These are phyloP conservation scores for Palythoa heliodiscus DNA, from an alignment of 92 coral and sea anemone species.

Conservation along the genomic window DNA sequence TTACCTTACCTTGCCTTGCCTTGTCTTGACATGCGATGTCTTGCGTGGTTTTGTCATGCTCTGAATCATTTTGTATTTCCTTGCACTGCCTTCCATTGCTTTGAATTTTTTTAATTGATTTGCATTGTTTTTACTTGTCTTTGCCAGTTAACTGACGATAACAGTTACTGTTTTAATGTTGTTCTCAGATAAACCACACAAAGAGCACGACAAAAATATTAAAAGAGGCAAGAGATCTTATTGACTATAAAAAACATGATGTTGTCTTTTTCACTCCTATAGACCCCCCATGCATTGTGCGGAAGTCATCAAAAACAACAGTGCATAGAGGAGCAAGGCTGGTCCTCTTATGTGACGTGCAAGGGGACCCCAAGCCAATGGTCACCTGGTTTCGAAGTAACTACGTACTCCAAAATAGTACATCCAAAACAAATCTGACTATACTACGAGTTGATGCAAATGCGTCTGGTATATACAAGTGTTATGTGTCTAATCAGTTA, in stretches of 20 bases:
- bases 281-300: conserved; percentile 36
- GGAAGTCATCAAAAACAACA: conserved; percentile 25
- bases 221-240: too few relatives aligned
- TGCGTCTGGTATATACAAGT: conserved; percentile 17
- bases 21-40: not conserved
- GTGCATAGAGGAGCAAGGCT: conserved; percentile 4
- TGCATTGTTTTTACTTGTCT: not conserved
- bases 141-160: too few relatives aligned
- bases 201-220: too few relatives aligned
- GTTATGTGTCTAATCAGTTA: conserved; percentile 4
- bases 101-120: too few relatives aligned
- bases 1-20: not conserved
- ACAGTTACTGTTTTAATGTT: too few relatives aligned
- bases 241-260: too few relatives aligned
- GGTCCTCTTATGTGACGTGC: conserved; percentile 37
- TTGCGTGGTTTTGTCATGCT: not conserved
- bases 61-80: too few relatives aligned
- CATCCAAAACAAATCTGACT: conserved; percentile 28
- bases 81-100: too few relatives aligned
- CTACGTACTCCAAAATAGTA: conserved; percentile 18
- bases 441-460: conserved; percentile 4
- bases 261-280: not conserved
- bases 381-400: conserved; percentile 27
- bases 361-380: conserved; percentile 39
- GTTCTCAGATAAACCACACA: too few relatives aligned